Percentiles rank a stretch among this genome's conserved stretches.
Evolutionary conservation across 1,140 invertebrate species (phyloP).

Genomic region (Brachionus asplanchnoidis): DNA sequence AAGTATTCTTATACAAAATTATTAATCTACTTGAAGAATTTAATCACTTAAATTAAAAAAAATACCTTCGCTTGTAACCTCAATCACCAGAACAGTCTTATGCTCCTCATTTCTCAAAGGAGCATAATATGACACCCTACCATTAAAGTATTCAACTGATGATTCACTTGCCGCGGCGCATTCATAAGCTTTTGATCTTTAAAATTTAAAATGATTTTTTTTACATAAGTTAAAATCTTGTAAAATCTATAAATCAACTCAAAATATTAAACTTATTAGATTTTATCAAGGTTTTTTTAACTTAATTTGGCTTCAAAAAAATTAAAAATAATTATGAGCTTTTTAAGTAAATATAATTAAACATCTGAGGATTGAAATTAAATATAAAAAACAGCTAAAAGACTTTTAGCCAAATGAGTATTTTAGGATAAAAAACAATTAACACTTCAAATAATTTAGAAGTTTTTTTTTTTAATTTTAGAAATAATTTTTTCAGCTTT

Average conservation of each 20-base stretch:
- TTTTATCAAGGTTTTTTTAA: too few relatives aligned
- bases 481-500: too few relatives aligned
- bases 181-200: slow-evolving; percentile 25
- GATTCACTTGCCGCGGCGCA: background rate
- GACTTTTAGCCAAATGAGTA: too few relatives aligned
- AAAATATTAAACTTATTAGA: too few relatives aligned
- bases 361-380: too few relatives aligned
- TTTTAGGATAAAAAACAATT: too few relatives aligned
- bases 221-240: background rate
- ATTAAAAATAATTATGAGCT: too few relatives aligned
- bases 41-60: background rate
- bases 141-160: slow-evolving; percentile 27
- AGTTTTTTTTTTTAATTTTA: too few relatives aligned
- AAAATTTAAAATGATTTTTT: background rate
- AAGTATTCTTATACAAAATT: background rate
- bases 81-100: slow-evolving; percentile 18
- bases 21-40: background rate
- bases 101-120: slow-evolving; percentile 19
- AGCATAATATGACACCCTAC: slow-evolving; percentile 7
- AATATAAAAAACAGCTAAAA: too few relatives aligned
- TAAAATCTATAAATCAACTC: background rate
- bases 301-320: too few relatives aligned
- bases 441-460: too few relatives aligned
- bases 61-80: slow-evolving; percentile 14
- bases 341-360: too few relatives aligned